phyloP scores from a whole-genome alignment of 1,140 invertebrate species.

The Platyura marginata region DNA sequence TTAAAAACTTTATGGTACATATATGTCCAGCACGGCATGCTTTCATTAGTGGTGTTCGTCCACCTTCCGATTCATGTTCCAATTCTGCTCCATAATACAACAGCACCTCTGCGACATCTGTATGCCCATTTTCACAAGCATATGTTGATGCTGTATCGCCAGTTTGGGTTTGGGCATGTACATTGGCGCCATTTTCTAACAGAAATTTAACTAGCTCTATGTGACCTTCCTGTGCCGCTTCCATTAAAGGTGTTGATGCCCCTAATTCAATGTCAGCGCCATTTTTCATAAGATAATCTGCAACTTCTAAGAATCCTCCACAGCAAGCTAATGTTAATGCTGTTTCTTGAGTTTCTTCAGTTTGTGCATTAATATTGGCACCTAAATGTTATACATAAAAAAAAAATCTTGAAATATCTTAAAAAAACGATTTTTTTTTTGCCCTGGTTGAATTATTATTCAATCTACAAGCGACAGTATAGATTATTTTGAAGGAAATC shows the following conservation, averaged over 20 bases:
- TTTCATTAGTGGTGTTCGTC: constrained; percentile 93
- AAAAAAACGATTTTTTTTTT: too few species aligned
- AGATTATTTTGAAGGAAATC: too few species aligned
- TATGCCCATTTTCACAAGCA: constrained; percentile 92
- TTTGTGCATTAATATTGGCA: constrained; percentile 94
- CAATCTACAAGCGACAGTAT: too few species aligned
- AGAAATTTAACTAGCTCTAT: constrained; percentile 81
- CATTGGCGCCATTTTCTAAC: constrained; percentile 68
- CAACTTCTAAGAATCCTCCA: constrained; percentile 94
- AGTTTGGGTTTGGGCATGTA: constrained; percentile 84
- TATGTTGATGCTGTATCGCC: constrained; percentile 95
- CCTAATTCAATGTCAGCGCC: constrained; percentile 92
- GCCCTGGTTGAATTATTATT: too few species aligned
- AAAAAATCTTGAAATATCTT: constrained; percentile 5
- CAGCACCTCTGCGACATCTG: constrained; percentile 80
- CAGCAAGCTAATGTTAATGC: constrained; percentile 93
- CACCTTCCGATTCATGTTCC: constrained; percentile 87
- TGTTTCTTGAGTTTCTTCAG: constrained; percentile 96
- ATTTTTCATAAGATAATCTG: constrained; percentile 86
- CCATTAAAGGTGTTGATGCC: constrained; percentile 94
- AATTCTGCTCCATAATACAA: constrained; percentile 79
- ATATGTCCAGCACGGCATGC: constrained; percentile 97
- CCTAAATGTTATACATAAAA: too few species aligned
- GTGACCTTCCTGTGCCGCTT: constrained; percentile 94
- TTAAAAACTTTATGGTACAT: constrained; percentile 93